These are phyloP conservation scores for Pleuronectes platessa DNA, from an alignment of 2,113 vertebrate genomes.

Conservation along the genomic window DNA sequence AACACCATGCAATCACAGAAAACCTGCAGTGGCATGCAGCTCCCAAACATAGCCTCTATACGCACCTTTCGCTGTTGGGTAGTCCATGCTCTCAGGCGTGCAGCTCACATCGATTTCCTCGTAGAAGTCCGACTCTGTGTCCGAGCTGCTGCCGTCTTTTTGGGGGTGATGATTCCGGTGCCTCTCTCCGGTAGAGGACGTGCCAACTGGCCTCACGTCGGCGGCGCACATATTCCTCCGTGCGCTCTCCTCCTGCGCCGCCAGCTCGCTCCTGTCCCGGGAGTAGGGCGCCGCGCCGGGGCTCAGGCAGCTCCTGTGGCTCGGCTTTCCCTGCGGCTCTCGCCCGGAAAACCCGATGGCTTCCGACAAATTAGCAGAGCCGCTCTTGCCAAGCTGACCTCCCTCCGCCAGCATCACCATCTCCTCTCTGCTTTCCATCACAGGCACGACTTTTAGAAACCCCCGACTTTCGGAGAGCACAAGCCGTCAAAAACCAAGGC, in stretches of 20 bases:
- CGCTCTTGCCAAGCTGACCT: conserved; percentile 89
- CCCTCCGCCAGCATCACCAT: conserved; percentile 92
- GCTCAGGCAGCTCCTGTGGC: conserved; percentile 86
- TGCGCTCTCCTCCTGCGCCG: conserved; percentile 81
- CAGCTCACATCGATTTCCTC: conserved; percentile 99
- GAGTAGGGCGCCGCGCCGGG: conserved; percentile 85
- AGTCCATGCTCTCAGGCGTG: conserved; percentile 95
- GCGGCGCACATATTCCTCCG: conserved; percentile 84
- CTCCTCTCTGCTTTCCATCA: conserved; percentile 95
- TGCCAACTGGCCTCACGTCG: conserved; percentile 83
- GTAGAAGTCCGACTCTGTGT: conserved; percentile 98
- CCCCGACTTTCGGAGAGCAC: conserved; percentile 52
- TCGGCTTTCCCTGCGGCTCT: conserved; percentile 87
- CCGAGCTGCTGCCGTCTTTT: conserved; percentile 94
- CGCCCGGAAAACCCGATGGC: conserved; percentile 82
- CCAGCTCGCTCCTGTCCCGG: conserved; percentile 81
- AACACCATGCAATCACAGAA: conserved; percentile 10
- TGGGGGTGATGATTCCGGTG: conserved; percentile 80
- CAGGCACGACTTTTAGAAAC: conserved; percentile 27
- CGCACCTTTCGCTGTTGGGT: conserved; percentile 92
- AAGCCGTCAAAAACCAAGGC: conserved; percentile 45
- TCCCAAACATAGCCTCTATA: not conserved
- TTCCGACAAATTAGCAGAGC: conserved; percentile 84
- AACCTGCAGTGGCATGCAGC: conserved; percentile 25
- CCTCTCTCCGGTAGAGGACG: conserved; percentile 78